Percentiles rank a stretch among this genome's conserved stretches.
Evolutionary conservation across 2,888 invertebrate species (phyloP).

Genomic region (Megastigmus dorsalis): DNA sequence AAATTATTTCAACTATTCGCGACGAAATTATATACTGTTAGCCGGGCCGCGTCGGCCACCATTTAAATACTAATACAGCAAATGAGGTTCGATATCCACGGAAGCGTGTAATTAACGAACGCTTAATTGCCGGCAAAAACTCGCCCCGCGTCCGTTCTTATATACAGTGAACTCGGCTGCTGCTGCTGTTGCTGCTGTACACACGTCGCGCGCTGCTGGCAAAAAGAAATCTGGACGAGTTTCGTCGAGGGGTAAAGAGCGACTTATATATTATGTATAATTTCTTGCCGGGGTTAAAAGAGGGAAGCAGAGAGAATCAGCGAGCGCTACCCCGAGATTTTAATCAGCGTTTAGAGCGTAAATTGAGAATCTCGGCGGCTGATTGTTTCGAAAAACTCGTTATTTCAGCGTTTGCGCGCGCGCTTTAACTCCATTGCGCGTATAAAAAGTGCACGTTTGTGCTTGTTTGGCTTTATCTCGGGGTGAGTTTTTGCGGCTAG

Average conservation of each 20-base stretch:
- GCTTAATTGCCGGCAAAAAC: slow-evolving; percentile 45
- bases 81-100: slow-evolving; percentile 40
- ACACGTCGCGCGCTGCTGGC: no score
- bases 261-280: slow-evolving; percentile 17
- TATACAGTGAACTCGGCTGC: no score
- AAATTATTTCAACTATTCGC: slow-evolving; percentile 3
- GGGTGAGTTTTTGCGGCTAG: not conserved
- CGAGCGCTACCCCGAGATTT: slow-evolving; percentile 27
- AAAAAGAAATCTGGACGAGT: no score
- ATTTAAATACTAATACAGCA: slow-evolving; percentile 36
- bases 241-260: not conserved
- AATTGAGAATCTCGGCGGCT: slow-evolving; percentile 41
- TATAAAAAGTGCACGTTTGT: not conserved
- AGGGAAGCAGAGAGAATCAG: no score
- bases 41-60: not conserved
- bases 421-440: not conserved
- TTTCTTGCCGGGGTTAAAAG: slow-evolving; percentile 36
- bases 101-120: slow-evolving; percentile 45
- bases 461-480: slow-evolving; percentile 9
- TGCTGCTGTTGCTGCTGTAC: no score
- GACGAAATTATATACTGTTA: slow-evolving; percentile 16
- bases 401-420: not conserved
- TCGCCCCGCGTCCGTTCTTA: not conserved
- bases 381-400: slow-evolving; percentile 44
- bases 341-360: slow-evolving; percentile 33